Evolutionary conservation across 2,797 vertebrate genomes (phyloP).

Genomic region (Mormyrops boulengeri): DNA sequence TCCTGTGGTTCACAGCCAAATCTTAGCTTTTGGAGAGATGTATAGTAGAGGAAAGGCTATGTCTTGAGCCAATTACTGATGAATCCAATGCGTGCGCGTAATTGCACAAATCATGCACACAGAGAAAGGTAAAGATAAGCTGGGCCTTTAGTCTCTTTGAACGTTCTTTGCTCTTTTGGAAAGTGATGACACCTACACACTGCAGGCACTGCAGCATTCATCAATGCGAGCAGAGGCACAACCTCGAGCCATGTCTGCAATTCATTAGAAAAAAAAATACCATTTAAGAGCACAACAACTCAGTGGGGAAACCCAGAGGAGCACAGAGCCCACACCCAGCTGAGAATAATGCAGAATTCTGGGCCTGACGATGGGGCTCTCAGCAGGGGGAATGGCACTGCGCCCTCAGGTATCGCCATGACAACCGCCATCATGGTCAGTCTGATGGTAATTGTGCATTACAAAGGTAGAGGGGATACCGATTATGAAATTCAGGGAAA

Average conservation of each 20-base stretch:
- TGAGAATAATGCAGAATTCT: not conserved
- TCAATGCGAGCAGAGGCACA: not conserved
- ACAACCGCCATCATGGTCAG: not conserved
- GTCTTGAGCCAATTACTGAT: not conserved
- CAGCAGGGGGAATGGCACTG: not conserved
- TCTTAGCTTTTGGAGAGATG: not conserved
- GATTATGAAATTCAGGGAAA: not conserved
- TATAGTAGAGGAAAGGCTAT: not conserved
- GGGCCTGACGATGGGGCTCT: not conserved
- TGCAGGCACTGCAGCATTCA: not conserved
- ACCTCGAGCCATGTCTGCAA: not conserved
- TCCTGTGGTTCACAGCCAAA: not conserved
- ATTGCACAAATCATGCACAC: not conserved
- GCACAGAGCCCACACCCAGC: not conserved
- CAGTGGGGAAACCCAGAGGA: not conserved
- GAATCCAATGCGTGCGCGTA: not conserved
- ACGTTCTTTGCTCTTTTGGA: not conserved
- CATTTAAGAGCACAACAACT: not conserved
- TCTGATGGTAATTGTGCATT: not conserved
- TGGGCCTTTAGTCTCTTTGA: not conserved
- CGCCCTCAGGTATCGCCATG: not conserved
- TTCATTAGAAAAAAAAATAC: conserved; percentile 7
- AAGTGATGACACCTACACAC: not conserved
- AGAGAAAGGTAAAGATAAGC: not conserved
- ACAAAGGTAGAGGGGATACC: not conserved